Conservation (phyloP, 2,888 invertebrate species). For the Alloplasta piceator region DNA sequence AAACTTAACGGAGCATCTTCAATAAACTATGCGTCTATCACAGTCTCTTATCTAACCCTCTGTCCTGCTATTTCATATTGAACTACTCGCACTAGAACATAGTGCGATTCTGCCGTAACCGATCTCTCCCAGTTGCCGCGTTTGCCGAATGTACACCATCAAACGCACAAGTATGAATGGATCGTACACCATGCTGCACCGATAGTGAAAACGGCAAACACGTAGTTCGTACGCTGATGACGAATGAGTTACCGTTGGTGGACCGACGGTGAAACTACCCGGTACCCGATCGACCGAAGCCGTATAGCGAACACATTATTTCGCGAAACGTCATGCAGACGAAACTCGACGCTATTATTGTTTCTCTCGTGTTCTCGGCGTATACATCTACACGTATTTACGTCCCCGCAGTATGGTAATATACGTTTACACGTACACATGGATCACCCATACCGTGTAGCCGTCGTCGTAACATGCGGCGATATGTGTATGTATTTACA, state of each 20-base stretch:
- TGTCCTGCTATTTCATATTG: neutral
- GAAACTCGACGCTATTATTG: conserved; percentile 57
- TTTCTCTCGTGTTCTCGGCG: conserved; percentile 33
- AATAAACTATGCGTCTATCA: conserved; percentile 29
- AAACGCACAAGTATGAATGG: conserved; percentile 5
- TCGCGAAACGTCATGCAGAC: conserved; percentile 47
- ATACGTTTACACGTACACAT: neutral
- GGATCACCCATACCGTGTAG: conserved; percentile 1
- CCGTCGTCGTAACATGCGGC: neutral
- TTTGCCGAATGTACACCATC: conserved; percentile 6
- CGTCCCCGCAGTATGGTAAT: neutral
- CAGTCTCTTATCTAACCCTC: conserved; percentile 3
- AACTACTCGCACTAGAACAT: conserved; percentile 3
- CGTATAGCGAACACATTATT: conserved; percentile 43
- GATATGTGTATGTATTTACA: conserved; percentile 16
- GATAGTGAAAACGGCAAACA: conserved; percentile 35
- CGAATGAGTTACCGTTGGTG: conserved; percentile 47
- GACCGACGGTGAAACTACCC: conserved; percentile 46
- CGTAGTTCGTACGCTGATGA: conserved; percentile 17
- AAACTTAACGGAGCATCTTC: conserved; percentile 64
- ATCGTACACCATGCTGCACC: conserved; percentile 9
- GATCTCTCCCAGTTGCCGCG: neutral
- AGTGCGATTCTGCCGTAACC: neutral
- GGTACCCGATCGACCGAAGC: conserved; percentile 36
- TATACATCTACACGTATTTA: neutral